These are phyloP conservation scores for Pocillopora damicornis DNA, from an alignment of 64 coral and sea anemone species.

Conservation along the genomic window DNA sequence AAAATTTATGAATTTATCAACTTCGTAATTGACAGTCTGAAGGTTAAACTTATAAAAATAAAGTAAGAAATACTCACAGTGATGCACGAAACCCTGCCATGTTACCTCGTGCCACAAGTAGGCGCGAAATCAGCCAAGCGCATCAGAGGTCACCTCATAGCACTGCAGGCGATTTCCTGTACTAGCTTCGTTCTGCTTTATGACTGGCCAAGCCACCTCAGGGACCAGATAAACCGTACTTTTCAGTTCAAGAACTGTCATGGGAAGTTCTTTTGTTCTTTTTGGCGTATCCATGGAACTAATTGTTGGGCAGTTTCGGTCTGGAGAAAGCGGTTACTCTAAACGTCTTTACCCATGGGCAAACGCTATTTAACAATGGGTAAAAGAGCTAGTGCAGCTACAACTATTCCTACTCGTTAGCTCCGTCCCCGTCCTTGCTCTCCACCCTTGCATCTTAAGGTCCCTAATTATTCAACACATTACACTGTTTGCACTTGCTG, in stretches of 20 bases:
- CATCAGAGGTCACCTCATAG: conserved; percentile 31
- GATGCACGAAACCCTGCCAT: conserved; percentile 41
- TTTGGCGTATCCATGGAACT: background rate
- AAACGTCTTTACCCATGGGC: too few species aligned
- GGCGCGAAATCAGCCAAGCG: conserved; percentile 11
- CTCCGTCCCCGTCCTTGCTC: too few species aligned
- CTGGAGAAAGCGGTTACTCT: too few species aligned
- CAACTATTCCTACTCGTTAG: too few species aligned
- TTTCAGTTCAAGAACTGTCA: background rate
- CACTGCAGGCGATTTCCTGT: conserved; percentile 42
- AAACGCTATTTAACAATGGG: too few species aligned
- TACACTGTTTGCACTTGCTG: too few species aligned
- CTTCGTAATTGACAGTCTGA: conserved; percentile 31
- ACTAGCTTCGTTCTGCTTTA: conserved; percentile 39
- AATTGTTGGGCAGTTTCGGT: too few species aligned
- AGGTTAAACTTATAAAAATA: conserved; percentile 17
- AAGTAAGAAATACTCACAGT: conserved; percentile 15
- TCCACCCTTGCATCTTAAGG: too few species aligned
- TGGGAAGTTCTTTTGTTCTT: conserved; percentile 5
- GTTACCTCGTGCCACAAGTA: conserved; percentile 23
- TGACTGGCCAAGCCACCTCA: conserved; percentile 64
- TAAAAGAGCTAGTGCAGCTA: too few species aligned
- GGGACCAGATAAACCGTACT: background rate
- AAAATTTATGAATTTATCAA: conserved; percentile 39
- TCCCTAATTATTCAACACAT: too few species aligned